phyloP scores from a whole-genome alignment of 1,140 invertebrate genomes.

The Drosophila navojoa region DNA sequence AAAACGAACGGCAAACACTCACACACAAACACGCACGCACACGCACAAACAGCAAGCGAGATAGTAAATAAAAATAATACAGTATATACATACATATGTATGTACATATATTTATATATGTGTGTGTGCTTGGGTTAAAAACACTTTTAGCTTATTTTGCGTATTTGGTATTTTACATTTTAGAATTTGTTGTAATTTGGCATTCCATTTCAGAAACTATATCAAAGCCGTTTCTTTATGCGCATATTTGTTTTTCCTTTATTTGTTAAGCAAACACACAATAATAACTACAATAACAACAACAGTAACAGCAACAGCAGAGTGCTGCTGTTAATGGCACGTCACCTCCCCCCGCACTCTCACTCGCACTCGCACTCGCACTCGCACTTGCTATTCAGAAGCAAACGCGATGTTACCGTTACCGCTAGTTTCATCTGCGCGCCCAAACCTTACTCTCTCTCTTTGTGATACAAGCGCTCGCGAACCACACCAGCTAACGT shows the following conservation, averaged over 20 bases:
- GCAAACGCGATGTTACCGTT: constrained; percentile 41
- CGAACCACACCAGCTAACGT: constrained; percentile 63
- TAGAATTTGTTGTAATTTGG: constrained; percentile 36
- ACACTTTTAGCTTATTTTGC: constrained; percentile 12
- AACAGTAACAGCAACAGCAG: constrained; percentile 7
- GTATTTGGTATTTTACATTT: constrained; percentile 34
- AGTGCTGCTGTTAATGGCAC: constrained; percentile 34
- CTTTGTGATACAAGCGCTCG: constrained; percentile 54
- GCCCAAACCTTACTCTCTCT: constrained; percentile 27
- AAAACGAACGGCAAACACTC: constrained; percentile 62
- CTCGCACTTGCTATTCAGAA: constrained; percentile 16
- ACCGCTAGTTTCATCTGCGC: constrained; percentile 58
- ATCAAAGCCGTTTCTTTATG: constrained; percentile 34
- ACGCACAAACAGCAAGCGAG: neutral
- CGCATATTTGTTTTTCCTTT: constrained; percentile 48
- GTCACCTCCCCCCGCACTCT: constrained; percentile 19
- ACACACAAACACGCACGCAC: constrained; percentile 15
- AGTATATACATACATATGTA: too few relatives aligned
- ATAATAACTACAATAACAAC: constrained; percentile 49
- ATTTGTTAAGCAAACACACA: constrained; percentile 67
- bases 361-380: too few relatives aligned
- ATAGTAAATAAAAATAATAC: constrained; percentile 4
- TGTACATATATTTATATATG: neutral
- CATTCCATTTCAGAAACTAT: constrained; percentile 43
- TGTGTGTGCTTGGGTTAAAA: neutral